A percentile compares a stretch with the other conserved stretches of the same genome.
These are phyloP conservation scores for Sogatella furcifera DNA, from an alignment of 1,140 invertebrate species.

Conservation along the genomic window DNA sequence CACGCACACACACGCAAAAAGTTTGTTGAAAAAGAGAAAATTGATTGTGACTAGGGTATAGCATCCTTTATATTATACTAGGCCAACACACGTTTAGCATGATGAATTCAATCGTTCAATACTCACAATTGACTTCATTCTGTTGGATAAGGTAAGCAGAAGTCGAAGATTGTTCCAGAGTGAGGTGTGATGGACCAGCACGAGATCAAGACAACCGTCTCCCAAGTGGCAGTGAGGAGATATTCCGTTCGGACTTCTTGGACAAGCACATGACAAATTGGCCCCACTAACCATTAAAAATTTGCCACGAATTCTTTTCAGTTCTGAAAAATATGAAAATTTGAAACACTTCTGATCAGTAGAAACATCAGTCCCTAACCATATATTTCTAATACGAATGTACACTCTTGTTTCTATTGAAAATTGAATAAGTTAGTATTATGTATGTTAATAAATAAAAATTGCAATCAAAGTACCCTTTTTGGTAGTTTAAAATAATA, in stretches of 20 bases:
- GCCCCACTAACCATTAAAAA: constrained; percentile 71
- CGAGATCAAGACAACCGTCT: constrained; percentile 69
- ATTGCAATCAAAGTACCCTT: too few relatives aligned
- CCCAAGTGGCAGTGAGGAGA: constrained; percentile 70
- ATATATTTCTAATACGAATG: too few relatives aligned
- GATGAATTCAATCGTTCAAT: neutral
- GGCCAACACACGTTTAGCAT: too few relatives aligned
- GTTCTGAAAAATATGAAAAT: constrained; percentile 30
- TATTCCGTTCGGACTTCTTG: constrained; percentile 60
- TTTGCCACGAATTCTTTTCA: constrained; percentile 54
- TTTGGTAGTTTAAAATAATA: too few relatives aligned
- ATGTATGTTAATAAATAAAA: too few relatives aligned
- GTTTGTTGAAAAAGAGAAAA: too few relatives aligned
- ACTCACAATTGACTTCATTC: constrained; percentile 46
- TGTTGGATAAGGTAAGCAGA: constrained; percentile 46
- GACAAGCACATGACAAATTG: constrained; percentile 69
- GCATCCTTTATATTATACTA: too few relatives aligned
- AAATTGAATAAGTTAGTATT: too few relatives aligned
- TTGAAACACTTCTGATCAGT: neutral
- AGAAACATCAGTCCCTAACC: too few relatives aligned
- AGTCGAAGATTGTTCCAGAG: constrained; percentile 62
- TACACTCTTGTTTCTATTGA: too few relatives aligned
- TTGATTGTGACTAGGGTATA: too few relatives aligned
- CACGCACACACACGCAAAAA: too few relatives aligned
- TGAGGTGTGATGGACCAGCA: constrained; percentile 63